phyloP scores from a whole-genome alignment of 2,797 vertebrate genomes.

The Vipera latastei region DNA sequence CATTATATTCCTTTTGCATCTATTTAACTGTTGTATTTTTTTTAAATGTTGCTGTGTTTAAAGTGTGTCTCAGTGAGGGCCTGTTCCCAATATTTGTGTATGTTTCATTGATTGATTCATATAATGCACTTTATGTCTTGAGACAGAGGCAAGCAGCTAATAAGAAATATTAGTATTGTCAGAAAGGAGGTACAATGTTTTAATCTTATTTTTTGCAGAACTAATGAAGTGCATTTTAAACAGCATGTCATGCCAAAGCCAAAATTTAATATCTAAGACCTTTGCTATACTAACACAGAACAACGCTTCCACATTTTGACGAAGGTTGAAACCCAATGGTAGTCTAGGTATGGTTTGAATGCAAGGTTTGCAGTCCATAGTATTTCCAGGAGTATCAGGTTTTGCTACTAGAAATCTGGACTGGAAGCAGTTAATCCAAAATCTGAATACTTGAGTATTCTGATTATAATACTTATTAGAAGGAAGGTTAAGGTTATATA shows the following conservation, averaged over 20 bases:
- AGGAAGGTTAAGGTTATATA: not conserved
- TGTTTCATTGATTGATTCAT: not conserved
- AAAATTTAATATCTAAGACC: not conserved
- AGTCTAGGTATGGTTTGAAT: not conserved
- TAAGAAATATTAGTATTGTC: not conserved
- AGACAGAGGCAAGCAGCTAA: not conserved
- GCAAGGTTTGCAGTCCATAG: not conserved
- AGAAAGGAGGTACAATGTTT: not conserved
- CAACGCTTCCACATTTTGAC: not conserved
- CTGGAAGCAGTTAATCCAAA: not conserved
- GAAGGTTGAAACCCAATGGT: not conserved
- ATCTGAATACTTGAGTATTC: not conserved
- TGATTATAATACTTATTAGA: not conserved
- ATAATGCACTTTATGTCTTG: not conserved
- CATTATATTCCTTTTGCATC: not conserved
- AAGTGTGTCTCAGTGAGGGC: not conserved
- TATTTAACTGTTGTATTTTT: not conserved
- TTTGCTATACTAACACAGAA: not conserved
- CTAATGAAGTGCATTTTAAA: not conserved
- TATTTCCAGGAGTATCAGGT: not conserved
- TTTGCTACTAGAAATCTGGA: not conserved
- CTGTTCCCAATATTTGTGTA: not conserved
- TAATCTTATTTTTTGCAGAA: not conserved
- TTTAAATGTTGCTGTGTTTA: not conserved
- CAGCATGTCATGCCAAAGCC: not conserved